Percentiles rank a stretch among this genome's conserved stretches.
Evolutionary conservation across 2,888 invertebrate species (phyloP).

Genomic region (Sphecodes monilicornis): DNA sequence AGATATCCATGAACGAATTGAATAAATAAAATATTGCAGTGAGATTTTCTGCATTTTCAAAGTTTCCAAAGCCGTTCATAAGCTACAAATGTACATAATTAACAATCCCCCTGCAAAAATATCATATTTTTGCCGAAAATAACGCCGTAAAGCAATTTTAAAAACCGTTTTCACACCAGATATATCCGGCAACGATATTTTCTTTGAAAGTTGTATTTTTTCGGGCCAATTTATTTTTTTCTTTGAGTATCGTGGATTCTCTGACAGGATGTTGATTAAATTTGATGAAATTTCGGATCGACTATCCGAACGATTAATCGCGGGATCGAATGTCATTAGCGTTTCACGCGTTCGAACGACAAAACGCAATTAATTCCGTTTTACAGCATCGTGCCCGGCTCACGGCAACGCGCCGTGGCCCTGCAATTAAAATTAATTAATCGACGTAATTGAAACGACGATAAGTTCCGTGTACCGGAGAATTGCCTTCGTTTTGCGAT

Average conservation of each 20-base stretch:
- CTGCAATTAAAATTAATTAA: conserved; percentile 55
- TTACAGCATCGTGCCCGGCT: conserved; percentile 1
- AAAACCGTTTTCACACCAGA: not conserved
- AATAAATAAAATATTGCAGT: not conserved
- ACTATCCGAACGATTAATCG: not conserved
- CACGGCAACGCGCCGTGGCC: conserved; percentile 9
- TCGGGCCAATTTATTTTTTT: not conserved
- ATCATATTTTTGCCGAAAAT: not conserved
- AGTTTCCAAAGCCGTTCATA: not conserved
- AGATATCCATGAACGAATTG: not conserved
- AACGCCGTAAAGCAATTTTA: not conserved
- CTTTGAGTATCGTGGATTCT: not conserved
- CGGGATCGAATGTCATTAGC: conserved; percentile 5
- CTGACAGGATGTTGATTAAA: not conserved
- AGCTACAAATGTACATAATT: not conserved
- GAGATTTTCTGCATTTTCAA: not conserved
- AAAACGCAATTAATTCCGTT: conserved; percentile 43
- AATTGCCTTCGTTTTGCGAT: not conserved
- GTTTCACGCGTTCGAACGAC: conserved; percentile 18
- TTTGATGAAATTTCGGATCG: not conserved
- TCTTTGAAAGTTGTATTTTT: not conserved
- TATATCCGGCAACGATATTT: not conserved
- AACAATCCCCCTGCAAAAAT: not conserved
- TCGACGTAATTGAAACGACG: conserved; percentile 35
- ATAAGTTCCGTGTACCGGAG: conserved; percentile 9